Evolutionary conservation across 2,113 vertebrate species (phyloP).

Genomic region (Galeopterus variegatus): DNA sequence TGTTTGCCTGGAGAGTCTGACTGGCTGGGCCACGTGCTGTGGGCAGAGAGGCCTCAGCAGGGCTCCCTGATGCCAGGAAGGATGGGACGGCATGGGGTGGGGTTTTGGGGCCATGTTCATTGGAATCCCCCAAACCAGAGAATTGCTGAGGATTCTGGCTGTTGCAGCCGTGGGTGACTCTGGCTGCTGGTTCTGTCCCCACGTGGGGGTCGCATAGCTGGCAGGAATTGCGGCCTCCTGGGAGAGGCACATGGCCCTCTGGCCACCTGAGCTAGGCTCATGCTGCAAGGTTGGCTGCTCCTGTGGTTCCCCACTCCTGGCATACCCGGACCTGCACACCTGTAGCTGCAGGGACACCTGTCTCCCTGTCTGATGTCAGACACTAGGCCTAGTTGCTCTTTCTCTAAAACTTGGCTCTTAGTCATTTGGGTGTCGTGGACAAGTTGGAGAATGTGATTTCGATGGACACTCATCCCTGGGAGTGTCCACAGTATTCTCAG

Average conservation of each 20-base stretch:
- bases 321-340: not conserved
- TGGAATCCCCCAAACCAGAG: not conserved
- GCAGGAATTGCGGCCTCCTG: not conserved
- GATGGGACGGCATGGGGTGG: not conserved
- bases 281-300: not conserved
- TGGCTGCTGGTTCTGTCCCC: not conserved
- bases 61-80: too few species aligned
- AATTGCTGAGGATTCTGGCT: not conserved
- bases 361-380: too few species aligned
- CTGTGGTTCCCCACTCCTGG: fast-evolving
- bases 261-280: not conserved
- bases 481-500: fast-evolving
- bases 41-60: not conserved
- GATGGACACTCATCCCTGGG: not conserved
- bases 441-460: not conserved
- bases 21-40: not conserved
- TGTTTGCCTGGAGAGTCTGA: not conserved
- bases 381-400: not conserved
- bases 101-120: not conserved
- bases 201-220: not conserved
- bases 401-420: not conserved
- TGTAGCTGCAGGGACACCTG: not conserved
- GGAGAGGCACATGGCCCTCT: not conserved
- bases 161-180: fast-evolving
- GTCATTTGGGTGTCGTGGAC: not conserved